phyloP scores from a whole-genome alignment of 2,113 vertebrate genomes.

The Etia nguti region DNA sequence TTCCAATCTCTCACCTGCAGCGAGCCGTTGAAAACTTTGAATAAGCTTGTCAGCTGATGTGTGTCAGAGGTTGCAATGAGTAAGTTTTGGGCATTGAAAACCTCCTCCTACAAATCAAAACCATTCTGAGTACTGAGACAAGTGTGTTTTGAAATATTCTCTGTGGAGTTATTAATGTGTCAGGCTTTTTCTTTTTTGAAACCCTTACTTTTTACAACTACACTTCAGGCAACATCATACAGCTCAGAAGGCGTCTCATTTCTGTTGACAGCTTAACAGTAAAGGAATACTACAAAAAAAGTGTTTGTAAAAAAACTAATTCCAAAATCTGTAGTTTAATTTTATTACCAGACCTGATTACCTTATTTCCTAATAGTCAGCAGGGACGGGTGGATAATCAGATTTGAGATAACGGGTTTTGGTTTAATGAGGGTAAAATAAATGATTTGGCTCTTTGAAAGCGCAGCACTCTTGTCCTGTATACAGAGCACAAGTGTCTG shows the following conservation, averaged over 20 bases:
- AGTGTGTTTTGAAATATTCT: background rate
- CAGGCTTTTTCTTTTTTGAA: background rate
- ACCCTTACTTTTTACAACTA: background rate
- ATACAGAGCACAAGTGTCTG: background rate
- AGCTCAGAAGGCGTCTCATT: background rate
- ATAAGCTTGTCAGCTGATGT: background rate
- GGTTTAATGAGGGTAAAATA: conserved; percentile 12
- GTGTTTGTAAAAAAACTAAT: background rate
- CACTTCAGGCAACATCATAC: background rate
- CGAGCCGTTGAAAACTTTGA: background rate
- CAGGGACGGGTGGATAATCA: background rate
- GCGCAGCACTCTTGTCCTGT: background rate
- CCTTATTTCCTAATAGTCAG: background rate
- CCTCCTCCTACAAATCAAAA: background rate
- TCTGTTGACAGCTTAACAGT: background rate
- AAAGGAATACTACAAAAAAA: background rate
- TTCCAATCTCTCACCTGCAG: background rate
- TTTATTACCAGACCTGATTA: background rate
- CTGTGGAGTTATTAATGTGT: background rate
- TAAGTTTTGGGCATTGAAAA: background rate
- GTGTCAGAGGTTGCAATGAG: background rate
- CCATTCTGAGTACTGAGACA: background rate
- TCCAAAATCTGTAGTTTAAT: background rate
- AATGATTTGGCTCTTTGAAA: conserved; percentile 8
- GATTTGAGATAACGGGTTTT: background rate